Evolutionary conservation across 2,113 vertebrate species (phyloP).

Genomic region (Nycticorax nycticorax): DNA sequence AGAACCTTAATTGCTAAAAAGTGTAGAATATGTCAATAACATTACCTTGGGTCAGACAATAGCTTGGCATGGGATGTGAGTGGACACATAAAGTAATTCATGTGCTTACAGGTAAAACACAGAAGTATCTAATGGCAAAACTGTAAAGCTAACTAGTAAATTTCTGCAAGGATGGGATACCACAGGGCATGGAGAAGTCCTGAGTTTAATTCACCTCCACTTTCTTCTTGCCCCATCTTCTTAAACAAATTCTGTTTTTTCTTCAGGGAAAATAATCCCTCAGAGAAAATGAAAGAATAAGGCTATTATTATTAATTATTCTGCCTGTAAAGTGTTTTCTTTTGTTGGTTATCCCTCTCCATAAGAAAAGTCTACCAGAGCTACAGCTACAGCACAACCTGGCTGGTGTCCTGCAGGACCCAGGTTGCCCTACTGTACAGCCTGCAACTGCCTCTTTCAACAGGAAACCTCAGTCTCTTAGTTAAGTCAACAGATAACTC

Average conservation of each 20-base stretch:
- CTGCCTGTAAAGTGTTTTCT: neutral
- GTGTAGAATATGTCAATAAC: conserved; percentile 16
- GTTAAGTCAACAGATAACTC: neutral
- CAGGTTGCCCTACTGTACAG: neutral
- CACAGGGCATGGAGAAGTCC: neutral
- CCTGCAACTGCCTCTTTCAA: neutral
- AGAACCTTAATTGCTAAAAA: conserved; percentile 26
- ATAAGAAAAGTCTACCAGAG: neutral
- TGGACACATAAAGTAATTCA: neutral
- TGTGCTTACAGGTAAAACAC: neutral
- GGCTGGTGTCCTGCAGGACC: neutral
- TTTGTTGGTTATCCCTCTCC: neutral
- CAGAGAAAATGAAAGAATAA: neutral
- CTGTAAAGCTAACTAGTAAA: neutral
- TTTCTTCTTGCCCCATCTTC: neutral
- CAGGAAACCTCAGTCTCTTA: neutral
- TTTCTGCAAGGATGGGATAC: neutral
- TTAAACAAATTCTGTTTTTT: neutral
- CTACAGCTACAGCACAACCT: neutral
- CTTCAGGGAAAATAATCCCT: neutral
- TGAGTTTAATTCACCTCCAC: neutral
- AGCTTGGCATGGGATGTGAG: neutral
- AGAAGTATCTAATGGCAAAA: neutral
- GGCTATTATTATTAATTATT: neutral
- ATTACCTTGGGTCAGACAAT: conserved; percentile 12